A percentile compares a stretch with the other conserved stretches of the same genome.
phyloP scores from a whole-genome alignment of 2,888 invertebrate genomes.

The Dicranocentrus wangi region DNA sequence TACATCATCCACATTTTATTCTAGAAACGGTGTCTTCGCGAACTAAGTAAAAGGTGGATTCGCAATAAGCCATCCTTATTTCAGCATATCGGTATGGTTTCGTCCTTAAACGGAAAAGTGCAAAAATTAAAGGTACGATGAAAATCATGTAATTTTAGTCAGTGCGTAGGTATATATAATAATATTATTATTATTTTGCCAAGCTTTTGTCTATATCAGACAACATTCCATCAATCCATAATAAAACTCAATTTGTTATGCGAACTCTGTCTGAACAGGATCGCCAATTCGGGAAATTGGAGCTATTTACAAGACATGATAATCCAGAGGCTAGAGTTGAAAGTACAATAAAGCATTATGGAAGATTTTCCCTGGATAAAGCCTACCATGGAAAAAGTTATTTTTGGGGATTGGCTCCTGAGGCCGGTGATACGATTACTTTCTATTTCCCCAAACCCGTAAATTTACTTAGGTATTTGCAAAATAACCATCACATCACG shows the following conservation, averaged over 20 bases:
- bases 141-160: too few relatives aligned
- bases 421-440: constrained; percentile 85
- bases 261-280: constrained; percentile 78
- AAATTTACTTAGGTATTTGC: constrained; percentile 80
- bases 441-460: constrained; percentile 87
- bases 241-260: not conserved
- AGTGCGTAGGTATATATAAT: too few relatives aligned
- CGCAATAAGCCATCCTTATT: constrained; percentile 93
- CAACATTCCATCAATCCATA: too few relatives aligned
- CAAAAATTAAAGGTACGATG: constrained; percentile 89
- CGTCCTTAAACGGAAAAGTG: constrained; percentile 95
- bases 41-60: constrained; percentile 85
- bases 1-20: constrained; percentile 73
- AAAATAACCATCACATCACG: not conserved
- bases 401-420: constrained; percentile 93
- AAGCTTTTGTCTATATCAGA: too few relatives aligned
- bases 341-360: constrained; percentile 86
- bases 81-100: constrained; percentile 95
- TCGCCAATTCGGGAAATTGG: constrained; percentile 89
- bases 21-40: constrained; percentile 89
- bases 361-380: constrained; percentile 84
- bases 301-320: constrained; percentile 84
- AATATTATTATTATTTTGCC: too few relatives aligned
- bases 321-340: constrained; percentile 84
- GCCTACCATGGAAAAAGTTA: constrained; percentile 91